Conservation (phyloP, 2,113 vertebrate genomes). For the Indicator maculatus region DNA sequence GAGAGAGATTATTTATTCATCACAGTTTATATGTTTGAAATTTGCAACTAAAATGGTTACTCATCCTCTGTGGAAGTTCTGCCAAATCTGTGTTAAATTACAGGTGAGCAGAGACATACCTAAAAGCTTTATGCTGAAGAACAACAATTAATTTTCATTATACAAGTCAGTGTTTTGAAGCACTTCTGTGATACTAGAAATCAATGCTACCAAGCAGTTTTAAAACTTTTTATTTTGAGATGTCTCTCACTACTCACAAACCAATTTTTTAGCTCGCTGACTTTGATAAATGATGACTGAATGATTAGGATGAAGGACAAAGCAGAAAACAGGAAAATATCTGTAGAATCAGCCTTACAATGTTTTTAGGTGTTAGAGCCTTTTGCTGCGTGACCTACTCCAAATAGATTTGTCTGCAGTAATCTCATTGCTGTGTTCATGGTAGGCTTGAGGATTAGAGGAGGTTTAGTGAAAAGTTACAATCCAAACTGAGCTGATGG, state of each 20-base stretch:
- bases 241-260: neutral
- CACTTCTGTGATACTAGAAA: neutral
- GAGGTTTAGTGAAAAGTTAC: neutral
- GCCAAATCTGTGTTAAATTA: neutral
- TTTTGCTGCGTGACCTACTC: neutral
- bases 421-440: neutral
- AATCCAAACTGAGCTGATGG: neutral
- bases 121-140: neutral
- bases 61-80: neutral
- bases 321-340: neutral
- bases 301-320: neutral
- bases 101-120: neutral
- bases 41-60: neutral
- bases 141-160: neutral
- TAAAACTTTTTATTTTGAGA: neutral
- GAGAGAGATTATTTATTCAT: neutral
- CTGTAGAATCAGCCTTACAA: neutral
- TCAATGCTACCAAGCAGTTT: neutral
- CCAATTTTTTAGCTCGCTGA: neutral
- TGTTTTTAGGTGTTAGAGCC: neutral
- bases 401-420: neutral
- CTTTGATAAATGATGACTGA: neutral
- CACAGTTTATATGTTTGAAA: neutral
- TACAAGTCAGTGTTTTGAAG: neutral
- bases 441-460: neutral